Evolutionary conservation across 2,888 invertebrate species (phyloP).

Genomic region (Erannis defoliaria): DNA sequence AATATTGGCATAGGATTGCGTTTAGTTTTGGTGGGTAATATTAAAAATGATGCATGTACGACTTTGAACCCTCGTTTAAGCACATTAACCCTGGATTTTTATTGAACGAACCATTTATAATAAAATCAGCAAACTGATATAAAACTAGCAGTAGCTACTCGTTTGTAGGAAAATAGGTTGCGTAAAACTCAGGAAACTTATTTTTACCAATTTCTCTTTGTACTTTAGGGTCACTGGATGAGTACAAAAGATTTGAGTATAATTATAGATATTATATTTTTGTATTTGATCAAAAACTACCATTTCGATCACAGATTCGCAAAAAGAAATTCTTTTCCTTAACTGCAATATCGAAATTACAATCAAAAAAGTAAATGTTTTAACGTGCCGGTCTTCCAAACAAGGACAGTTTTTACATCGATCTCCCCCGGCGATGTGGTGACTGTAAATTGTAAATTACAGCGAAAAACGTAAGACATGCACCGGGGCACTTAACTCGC

Average conservation of each 20-base stretch:
- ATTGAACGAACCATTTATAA: no score
- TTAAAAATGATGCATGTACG: no score
- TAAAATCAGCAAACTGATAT: no score
- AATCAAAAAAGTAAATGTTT: constrained; percentile 15
- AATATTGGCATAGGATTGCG: no score
- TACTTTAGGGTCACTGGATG: no score
- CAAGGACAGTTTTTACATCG: constrained; percentile 25
- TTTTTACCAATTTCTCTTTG: no score
- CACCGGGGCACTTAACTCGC: constrained; percentile 42
- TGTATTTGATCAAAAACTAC: not conserved
- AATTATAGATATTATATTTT: not conserved
- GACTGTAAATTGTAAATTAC: constrained; percentile 44
- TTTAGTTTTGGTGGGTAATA: no score
- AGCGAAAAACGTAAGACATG: constrained; percentile 45
- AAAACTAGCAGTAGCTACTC: no score
- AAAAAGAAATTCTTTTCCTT: constrained; percentile 3
- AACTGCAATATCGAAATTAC: constrained; percentile 13
- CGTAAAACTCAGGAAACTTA: no score
- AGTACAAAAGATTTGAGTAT: not conserved
- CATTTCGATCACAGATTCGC: not conserved
- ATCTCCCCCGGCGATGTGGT: constrained; percentile 37
- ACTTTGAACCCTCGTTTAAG: no score
- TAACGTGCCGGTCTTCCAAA: constrained; percentile 9
- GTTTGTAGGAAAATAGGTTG: no score
- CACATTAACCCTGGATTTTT: no score